These are phyloP conservation scores for Paracyclopina nana DNA, from an alignment of 1,140 invertebrate species.

Conservation along the genomic window DNA sequence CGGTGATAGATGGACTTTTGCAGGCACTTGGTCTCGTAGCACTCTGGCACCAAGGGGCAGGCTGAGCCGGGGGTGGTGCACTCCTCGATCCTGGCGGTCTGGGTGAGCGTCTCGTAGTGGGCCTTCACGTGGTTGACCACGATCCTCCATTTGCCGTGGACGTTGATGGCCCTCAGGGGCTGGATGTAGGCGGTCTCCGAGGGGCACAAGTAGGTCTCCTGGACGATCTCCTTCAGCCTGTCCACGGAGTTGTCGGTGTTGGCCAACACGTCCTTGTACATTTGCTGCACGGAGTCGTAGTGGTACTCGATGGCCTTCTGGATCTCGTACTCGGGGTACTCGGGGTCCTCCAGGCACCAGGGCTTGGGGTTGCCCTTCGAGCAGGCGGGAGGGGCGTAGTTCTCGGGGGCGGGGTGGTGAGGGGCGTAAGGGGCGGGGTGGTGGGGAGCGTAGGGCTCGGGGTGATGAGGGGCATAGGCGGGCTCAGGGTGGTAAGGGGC, in stretches of 20 bases:
- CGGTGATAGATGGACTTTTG: conserved; percentile 22
- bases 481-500: neutral
- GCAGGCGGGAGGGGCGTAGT: conserved; percentile 2
- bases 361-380: conserved; percentile 18
- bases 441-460: neutral
- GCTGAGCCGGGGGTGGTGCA: conserved; percentile 19
- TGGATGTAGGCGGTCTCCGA: conserved; percentile 20
- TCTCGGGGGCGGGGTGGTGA: neutral
- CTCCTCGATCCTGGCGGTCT: conserved; percentile 21
- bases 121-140: conserved; percentile 21
- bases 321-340: conserved; percentile 20
- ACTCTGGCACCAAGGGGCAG: conserved; percentile 21
- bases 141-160: conserved; percentile 23
- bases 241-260: conserved; percentile 21
- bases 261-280: conserved; percentile 21
- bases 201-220: conserved; percentile 22
- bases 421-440: neutral
- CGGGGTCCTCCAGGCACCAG: conserved; percentile 19
- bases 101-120: conserved; percentile 16
- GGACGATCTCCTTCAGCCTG: conserved; percentile 18
- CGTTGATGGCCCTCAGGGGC: conserved; percentile 22
- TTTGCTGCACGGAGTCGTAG: conserved; percentile 18
- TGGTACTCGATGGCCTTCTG: conserved; percentile 19
- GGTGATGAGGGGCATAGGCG: neutral
- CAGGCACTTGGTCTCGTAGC: conserved; percentile 22